phyloP scores from a whole-genome alignment of 2,888 invertebrate species.

The Brassicogethes aeneus region DNA sequence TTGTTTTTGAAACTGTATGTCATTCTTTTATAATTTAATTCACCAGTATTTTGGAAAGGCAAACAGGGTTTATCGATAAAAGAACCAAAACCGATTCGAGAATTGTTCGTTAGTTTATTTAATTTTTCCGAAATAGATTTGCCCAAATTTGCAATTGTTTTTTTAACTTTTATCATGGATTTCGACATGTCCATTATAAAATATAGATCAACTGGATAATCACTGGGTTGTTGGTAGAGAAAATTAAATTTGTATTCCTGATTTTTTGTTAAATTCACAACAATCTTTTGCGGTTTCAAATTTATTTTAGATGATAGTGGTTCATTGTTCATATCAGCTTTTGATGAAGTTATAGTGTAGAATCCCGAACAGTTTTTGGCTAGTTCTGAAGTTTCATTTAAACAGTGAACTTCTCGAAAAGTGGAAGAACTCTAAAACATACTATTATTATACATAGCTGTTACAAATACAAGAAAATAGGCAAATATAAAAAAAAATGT shows the following conservation, averaged over 20 bases:
- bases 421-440: no score
- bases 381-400: no score
- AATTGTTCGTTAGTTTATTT: constrained; percentile 52
- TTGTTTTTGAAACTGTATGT: constrained; percentile 68
- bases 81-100: constrained; percentile 56
- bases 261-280: constrained; percentile 45
- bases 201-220: constrained; percentile 78
- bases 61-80: constrained; percentile 60
- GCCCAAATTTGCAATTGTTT: constrained; percentile 44
- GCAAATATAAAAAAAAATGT: no score
- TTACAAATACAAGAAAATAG: no score
- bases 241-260: constrained; percentile 36
- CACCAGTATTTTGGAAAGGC: constrained; percentile 40
- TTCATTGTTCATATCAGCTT: no score
- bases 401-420: no score
- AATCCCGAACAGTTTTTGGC: no score
- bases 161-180: constrained; percentile 57
- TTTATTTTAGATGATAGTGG: no score
- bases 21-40: neutral
- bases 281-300: constrained; percentile 49
- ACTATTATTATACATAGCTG: no score
- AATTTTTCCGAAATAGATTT: constrained; percentile 45
- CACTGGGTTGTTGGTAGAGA: constrained; percentile 52
- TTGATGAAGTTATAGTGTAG: no score
- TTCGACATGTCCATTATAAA: constrained; percentile 70